Conservation (phyloP, 2,797 vertebrate species). For the Limnodromus scolopaceus region DNA sequence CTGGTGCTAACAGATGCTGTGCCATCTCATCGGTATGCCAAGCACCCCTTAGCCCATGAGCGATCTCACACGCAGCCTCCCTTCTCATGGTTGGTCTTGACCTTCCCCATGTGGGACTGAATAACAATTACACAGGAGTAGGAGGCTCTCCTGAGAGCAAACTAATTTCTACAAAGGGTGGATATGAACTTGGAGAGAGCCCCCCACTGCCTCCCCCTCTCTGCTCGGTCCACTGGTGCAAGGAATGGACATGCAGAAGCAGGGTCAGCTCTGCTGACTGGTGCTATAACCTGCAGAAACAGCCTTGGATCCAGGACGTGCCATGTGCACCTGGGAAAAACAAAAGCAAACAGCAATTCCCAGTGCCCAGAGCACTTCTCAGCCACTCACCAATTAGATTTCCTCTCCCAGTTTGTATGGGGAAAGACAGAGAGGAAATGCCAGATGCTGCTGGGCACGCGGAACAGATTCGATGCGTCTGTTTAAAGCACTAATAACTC, state of each 20-base stretch:
- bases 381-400: background rate
- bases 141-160: background rate
- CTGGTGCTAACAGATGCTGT: background rate
- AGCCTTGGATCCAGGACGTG: background rate
- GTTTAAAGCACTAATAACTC: slow-evolving; percentile 46
- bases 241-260: rapidly evolving
- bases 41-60: background rate
- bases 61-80: background rate
- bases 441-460: slow-evolving; percentile 30
- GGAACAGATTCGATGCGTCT: background rate
- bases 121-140: background rate
- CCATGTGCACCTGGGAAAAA: background rate
- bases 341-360: background rate
- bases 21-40: background rate
- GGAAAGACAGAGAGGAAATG: background rate
- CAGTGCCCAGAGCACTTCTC: background rate
- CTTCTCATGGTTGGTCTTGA: background rate
- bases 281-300: background rate
- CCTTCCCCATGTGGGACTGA: background rate
- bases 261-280: background rate
- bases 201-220: background rate
- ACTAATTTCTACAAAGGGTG: background rate
- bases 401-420: background rate
- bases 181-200: background rate
- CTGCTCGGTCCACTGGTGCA: rapidly evolving